Conservation (phyloP, 2,888 invertebrate genomes). For the Strigamia crassipes region DNA sequence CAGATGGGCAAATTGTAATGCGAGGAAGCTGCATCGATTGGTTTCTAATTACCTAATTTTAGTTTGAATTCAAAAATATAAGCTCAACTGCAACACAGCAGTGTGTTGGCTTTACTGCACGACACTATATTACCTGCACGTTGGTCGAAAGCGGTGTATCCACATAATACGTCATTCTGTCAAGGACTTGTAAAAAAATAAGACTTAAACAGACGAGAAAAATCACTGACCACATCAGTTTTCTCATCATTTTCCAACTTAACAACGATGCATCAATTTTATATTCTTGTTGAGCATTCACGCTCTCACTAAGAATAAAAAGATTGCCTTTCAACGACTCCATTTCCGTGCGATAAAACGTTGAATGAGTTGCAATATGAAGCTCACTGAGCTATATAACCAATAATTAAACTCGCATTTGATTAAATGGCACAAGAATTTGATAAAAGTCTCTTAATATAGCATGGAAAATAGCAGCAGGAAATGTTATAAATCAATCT, state of each 20-base stretch:
- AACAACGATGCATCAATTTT: background rate
- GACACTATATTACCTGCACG: background rate
- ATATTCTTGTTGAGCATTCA: background rate
- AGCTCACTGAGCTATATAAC: background rate
- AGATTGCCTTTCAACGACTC: background rate
- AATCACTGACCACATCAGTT: background rate
- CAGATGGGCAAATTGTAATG: background rate
- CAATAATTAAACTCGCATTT: background rate
- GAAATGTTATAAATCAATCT: background rate
- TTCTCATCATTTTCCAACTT: background rate
- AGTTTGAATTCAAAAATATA: too few relatives aligned
- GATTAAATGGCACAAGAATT: background rate
- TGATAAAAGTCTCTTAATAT: background rate
- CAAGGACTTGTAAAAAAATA: background rate
- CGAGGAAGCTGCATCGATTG: background rate
- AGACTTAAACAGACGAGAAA: background rate
- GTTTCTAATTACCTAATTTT: background rate
- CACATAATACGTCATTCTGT: background rate
- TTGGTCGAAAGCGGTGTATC: background rate
- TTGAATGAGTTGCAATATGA: background rate
- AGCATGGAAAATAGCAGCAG: background rate
- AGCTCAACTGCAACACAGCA: too few relatives aligned
- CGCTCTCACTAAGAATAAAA: too few relatives aligned
- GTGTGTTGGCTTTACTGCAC: too few relatives aligned
- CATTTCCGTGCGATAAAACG: background rate